Percentiles rank a stretch among this genome's conserved stretches.
phyloP scores from a whole-genome alignment of 2,888 invertebrate species.

The Platerodrilus igneus region DNA sequence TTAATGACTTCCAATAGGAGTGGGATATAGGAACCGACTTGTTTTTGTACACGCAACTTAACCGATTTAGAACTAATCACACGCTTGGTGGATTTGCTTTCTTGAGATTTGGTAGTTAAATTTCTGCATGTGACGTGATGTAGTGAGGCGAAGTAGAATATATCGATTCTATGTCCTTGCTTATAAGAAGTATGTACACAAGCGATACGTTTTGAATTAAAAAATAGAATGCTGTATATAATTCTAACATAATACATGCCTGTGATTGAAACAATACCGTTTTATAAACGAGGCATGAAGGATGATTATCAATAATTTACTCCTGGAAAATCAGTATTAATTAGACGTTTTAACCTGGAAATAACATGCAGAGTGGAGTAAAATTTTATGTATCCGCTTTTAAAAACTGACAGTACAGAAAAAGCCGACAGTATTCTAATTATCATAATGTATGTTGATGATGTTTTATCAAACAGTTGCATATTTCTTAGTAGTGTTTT shows the following conservation, averaged over 20 bases:
- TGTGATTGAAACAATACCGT: constrained; percentile 8
- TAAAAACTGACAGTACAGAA: too few species aligned
- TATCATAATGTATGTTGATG: constrained; percentile 22
- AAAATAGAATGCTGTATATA: neutral
- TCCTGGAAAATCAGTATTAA: constrained; percentile 12
- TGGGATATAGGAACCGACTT: too few species aligned
- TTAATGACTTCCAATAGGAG: constrained; percentile 11
- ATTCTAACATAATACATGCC: constrained; percentile 2
- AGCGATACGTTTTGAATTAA: constrained; percentile 3
- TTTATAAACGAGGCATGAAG: constrained; percentile 13
- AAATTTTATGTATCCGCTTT: constrained; percentile 26
- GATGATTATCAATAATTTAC: constrained; percentile 16
- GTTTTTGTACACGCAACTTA: too few species aligned
- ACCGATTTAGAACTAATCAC: too few species aligned
- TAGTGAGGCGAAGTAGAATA: constrained; percentile 18
- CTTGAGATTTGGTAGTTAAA: constrained; percentile 49
- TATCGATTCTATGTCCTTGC: too few species aligned
- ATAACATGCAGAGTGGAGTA: constrained; percentile 26
- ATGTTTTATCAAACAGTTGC: constrained; percentile 13
- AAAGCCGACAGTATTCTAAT: constrained; percentile 27
- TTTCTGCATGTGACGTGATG: constrained; percentile 48
- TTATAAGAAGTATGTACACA: constrained; percentile 1
- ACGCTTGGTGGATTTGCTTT: constrained; percentile 44
- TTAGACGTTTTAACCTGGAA: constrained; percentile 8
- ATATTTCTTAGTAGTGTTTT: constrained; percentile 12